Evolutionary conservation across 2,888 invertebrate genomes (phyloP).

Genomic region (Ligdia adustata): DNA sequence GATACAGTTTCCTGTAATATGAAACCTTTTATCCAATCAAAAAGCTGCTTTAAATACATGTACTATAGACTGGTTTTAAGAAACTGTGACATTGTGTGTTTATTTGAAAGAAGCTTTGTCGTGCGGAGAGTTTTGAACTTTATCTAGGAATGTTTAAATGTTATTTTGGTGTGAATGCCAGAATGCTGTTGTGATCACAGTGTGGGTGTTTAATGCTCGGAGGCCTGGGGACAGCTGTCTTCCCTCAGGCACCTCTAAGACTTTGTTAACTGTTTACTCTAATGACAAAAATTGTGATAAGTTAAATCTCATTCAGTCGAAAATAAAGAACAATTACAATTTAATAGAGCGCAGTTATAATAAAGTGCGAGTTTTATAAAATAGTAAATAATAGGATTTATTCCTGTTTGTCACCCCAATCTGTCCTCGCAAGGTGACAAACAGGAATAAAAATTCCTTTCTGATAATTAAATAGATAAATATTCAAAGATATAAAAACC

Average conservation of each 20-base stretch:
- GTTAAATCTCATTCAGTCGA: too few species aligned
- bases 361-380: too few species aligned
- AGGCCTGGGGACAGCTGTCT: slow-evolving; percentile 81
- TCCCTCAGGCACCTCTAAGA: slow-evolving; percentile 70
- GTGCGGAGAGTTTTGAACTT: slow-evolving; percentile 32
- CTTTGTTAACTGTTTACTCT: slow-evolving; percentile 76
- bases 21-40: slow-evolving; percentile 33
- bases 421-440: too few species aligned
- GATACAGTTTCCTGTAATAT: slow-evolving; percentile 64
- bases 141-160: slow-evolving; percentile 22
- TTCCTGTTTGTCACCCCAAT: too few species aligned
- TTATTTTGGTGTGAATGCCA: slow-evolving; percentile 37
- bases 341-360: too few species aligned
- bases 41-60: slow-evolving; percentile 40
- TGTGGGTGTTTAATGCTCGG: slow-evolving; percentile 77
- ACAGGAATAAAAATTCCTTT: too few species aligned
- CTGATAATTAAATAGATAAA: too few species aligned
- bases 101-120: slow-evolving; percentile 21
- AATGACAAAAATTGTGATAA: slow-evolving; percentile 62
- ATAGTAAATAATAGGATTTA: too few species aligned
- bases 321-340: too few species aligned
- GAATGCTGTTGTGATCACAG: slow-evolving; percentile 46
- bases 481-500: too few species aligned
- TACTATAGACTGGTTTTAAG: slow-evolving; percentile 46
- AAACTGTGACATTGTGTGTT: slow-evolving; percentile 13